phyloP scores from a whole-genome alignment of 1,140 invertebrate genomes.

The Cecropterus lyciades region DNA sequence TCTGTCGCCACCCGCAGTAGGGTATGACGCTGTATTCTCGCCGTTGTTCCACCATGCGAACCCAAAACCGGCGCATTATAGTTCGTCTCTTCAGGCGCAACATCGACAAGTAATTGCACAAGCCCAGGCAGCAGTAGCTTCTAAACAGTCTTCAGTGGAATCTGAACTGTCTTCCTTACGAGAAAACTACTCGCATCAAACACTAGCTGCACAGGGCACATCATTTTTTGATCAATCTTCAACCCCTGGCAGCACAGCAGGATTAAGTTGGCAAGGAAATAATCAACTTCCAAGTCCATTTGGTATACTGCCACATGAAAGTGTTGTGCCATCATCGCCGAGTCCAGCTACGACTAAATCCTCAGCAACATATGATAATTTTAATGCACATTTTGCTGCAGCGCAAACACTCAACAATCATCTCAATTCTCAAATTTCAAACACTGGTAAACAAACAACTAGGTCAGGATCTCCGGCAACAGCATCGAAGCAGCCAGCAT shows the following conservation, averaged over 20 bases:
- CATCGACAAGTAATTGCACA: constrained; percentile 85
- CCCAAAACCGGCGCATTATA: constrained; percentile 87
- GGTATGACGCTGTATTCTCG: constrained; percentile 89
- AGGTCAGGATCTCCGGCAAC: constrained; percentile 85
- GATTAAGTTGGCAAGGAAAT: constrained; percentile 87
- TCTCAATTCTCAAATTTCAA: constrained; percentile 85
- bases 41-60: constrained; percentile 89
- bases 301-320: constrained; percentile 91
- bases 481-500: constrained; percentile 82
- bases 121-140: constrained; percentile 81
- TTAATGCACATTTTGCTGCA: constrained; percentile 88
- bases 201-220: constrained; percentile 79
- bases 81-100: constrained; percentile 85
- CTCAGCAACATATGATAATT: constrained; percentile 86
- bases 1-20: constrained; percentile 87
- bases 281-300: constrained; percentile 89
- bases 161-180: constrained; percentile 84
- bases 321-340: constrained; percentile 88
- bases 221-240: constrained; percentile 88
- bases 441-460: constrained; percentile 80
- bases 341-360: constrained; percentile 85
- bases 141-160: constrained; percentile 85
- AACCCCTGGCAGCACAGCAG: constrained; percentile 82
- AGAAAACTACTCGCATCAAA: constrained; percentile 86
- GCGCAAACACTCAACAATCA: constrained; percentile 87